phyloP scores from a whole-genome alignment of 1,140 invertebrate species.

The Conopomorpha cramerella region DNA sequence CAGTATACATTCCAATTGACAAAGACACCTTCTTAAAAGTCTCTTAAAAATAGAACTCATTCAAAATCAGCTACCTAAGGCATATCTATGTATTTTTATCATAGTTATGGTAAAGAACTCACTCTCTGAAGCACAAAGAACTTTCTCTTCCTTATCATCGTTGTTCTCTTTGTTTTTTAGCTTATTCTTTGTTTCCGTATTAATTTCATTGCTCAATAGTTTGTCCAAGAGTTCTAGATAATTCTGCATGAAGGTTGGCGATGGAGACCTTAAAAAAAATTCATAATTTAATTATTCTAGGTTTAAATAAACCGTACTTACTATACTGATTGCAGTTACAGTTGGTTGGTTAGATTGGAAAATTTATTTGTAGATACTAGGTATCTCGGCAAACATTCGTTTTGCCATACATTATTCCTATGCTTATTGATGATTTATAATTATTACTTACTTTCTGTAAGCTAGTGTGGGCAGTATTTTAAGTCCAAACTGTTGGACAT shows the following conservation, averaged over 20 bases:
- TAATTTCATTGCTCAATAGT: constrained; percentile 59
- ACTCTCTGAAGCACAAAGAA: constrained; percentile 51
- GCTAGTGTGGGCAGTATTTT: constrained; percentile 35
- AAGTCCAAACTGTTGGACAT: constrained; percentile 41
- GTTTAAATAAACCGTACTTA: too few relatives aligned
- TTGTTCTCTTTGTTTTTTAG: constrained; percentile 16
- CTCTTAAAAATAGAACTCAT: too few relatives aligned
- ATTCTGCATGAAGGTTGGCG: constrained; percentile 70
- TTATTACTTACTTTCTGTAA: constrained; percentile 38
- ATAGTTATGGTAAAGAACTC: too few relatives aligned
- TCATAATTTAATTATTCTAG: too few relatives aligned
- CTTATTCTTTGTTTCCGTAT: constrained; percentile 29
- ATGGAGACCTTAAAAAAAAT: constrained; percentile 50
- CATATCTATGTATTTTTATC: too few relatives aligned
- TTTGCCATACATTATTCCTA: neutral
- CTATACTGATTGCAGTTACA: too few relatives aligned
- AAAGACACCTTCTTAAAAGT: too few relatives aligned
- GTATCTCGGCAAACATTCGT: neutral
- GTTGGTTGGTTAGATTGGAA: too few relatives aligned
- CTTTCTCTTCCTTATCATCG: constrained; percentile 38
- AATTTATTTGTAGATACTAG: neutral
- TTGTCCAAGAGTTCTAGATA: constrained; percentile 71
- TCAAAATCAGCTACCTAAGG: too few relatives aligned
- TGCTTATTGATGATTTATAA: too few relatives aligned
- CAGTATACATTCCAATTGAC: too few relatives aligned